These are phyloP conservation scores for Nerophis ophidion DNA, from an alignment of 2,113 vertebrate species.

Conservation along the genomic window DNA sequence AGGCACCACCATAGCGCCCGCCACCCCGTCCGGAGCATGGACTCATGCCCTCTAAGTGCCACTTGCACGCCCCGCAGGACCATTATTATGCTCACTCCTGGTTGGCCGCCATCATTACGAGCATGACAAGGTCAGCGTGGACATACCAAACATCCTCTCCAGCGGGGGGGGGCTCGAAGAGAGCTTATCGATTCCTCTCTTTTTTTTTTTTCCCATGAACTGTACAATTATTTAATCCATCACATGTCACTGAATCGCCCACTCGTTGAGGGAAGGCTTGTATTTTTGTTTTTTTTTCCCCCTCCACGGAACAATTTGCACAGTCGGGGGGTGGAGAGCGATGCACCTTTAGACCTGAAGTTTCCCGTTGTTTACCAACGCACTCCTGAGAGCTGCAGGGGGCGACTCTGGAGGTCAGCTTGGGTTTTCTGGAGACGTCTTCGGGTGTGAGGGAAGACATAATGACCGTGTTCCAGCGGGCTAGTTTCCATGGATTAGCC, in stretches of 20 bases:
- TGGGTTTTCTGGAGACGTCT: slow-evolving; percentile 12
- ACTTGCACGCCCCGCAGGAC: slow-evolving; percentile 10
- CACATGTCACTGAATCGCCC: background rate
- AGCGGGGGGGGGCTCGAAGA: background rate
- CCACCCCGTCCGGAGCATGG: slow-evolving; percentile 12
- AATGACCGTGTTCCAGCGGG: slow-evolving; percentile 29
- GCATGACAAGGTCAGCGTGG: slow-evolving; percentile 14
- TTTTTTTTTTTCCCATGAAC: background rate
- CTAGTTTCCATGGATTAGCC: slow-evolving; percentile 32
- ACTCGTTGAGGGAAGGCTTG: background rate
- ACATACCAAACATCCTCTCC: slow-evolving; percentile 8
- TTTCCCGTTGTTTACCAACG: background rate
- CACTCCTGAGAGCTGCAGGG: slow-evolving; percentile 1
- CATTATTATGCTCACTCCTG: slow-evolving; percentile 16
- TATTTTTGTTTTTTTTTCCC: too few species aligned
- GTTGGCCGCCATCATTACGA: slow-evolving; percentile 9
- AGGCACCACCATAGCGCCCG: slow-evolving; percentile 27
- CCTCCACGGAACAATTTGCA: background rate
- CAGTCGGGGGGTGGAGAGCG: background rate
- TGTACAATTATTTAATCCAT: background rate
- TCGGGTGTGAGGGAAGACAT: slow-evolving; percentile 11
- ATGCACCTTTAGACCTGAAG: background rate
- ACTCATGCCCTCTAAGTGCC: slow-evolving; percentile 8
- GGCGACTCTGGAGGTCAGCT: slow-evolving; percentile 4
- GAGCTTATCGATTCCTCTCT: background rate